Percentiles rank a stretch among this genome's conserved stretches.
These are phyloP conservation scores for Phyllotreta cruciferae DNA, from an alignment of 2,888 invertebrate genomes.

Conservation along the genomic window DNA sequence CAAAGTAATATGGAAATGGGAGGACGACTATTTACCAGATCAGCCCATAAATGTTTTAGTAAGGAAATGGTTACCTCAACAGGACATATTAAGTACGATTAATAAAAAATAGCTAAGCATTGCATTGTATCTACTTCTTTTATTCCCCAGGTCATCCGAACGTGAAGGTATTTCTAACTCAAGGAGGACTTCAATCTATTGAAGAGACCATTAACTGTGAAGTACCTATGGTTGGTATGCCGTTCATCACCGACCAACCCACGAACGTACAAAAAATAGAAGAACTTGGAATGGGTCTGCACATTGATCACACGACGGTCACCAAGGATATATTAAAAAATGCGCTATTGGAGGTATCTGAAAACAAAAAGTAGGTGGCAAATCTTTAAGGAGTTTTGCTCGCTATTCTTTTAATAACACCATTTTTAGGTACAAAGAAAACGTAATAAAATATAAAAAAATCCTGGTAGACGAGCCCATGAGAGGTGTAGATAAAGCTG, in stretches of 20 bases:
- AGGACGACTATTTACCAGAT: conserved; percentile 49
- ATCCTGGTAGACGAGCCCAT: conserved; percentile 43
- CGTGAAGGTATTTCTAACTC: conserved; percentile 49
- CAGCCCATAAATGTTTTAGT: conserved; percentile 57
- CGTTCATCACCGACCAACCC: conserved; percentile 50
- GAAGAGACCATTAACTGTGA: conserved; percentile 50
- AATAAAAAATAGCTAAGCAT: too few species aligned
- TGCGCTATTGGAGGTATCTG: conserved; percentile 46
- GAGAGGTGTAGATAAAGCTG: conserved; percentile 43
- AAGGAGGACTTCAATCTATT: conserved; percentile 51
- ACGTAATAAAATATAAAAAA: conserved; percentile 34
- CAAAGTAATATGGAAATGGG: conserved; percentile 61
- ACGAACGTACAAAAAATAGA: conserved; percentile 46
- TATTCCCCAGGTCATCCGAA: conserved; percentile 50
- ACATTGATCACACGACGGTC: conserved; percentile 44
- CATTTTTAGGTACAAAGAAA: conserved; percentile 39
- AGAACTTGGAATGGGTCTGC: conserved; percentile 41
- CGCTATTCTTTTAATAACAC: not conserved
- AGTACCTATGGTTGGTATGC: conserved; percentile 50
- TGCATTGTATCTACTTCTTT: too few species aligned
- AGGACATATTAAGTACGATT: conserved; percentile 54
- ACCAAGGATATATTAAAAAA: conserved; percentile 44
- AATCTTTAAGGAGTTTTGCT: not conserved
- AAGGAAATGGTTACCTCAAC: conserved; percentile 61
- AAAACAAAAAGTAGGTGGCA: conserved; percentile 44